A percentile compares a stretch with the other conserved stretches of the same genome.
phyloP scores from a whole-genome alignment of 2,113 vertebrate genomes.

The Upupa epops region DNA sequence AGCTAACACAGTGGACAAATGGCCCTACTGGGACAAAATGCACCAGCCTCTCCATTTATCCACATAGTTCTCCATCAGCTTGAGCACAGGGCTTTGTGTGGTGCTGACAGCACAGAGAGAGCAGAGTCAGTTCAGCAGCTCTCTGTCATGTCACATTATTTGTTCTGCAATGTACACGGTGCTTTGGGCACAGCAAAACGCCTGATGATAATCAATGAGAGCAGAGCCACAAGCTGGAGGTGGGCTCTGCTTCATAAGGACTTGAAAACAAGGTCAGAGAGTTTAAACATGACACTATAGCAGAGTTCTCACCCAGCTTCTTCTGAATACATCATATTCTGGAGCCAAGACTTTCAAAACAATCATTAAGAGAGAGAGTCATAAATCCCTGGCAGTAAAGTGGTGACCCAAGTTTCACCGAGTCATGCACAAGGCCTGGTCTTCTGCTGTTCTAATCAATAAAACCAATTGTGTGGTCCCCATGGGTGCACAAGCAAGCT shows the following conservation, averaged over 20 bases:
- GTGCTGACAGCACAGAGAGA: neutral
- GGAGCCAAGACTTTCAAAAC: neutral
- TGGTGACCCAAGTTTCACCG: neutral
- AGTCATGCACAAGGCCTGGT: neutral
- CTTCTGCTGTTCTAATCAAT: neutral
- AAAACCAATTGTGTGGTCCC: neutral
- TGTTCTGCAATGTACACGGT: neutral
- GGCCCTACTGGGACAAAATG: neutral
- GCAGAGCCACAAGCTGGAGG: neutral
- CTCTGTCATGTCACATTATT: slow-evolving; percentile 30
- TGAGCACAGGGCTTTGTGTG: neutral
- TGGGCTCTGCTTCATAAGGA: neutral
- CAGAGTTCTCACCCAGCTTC: neutral
- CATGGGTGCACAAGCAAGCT: neutral
- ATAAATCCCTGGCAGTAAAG: neutral
- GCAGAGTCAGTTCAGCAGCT: neutral
- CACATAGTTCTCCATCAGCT: neutral
- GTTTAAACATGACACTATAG: neutral
- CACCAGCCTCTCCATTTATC: neutral
- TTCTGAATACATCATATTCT: neutral
- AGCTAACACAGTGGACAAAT: neutral
- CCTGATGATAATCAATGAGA: slow-evolving; percentile 8
- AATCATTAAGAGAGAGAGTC: neutral
- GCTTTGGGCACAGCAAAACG: neutral
- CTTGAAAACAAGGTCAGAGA: slow-evolving; percentile 30